Base-by-base conservation (phyloP, 2,797 vertebrate genomes). In the Numenius phaeopus region DNA sequence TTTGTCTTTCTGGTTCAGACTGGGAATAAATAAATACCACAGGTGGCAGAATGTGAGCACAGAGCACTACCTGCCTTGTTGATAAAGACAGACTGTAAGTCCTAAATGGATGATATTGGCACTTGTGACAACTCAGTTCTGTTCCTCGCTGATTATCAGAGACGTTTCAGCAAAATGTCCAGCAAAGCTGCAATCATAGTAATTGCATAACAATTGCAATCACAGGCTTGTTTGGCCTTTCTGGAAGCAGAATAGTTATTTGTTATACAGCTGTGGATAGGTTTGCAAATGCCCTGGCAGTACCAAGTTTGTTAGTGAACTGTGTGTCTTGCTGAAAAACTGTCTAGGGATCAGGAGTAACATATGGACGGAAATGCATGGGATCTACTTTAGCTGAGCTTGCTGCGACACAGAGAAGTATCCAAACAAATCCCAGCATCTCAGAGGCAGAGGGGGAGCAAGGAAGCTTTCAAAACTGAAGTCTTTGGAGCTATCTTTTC, bases 141-240 rank as follows among this genome's bases (percentile, higher is more conserved):
- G 90, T 24, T 95, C 71, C 83, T 94, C 83, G 3, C 88, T 92
- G 89, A 91, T 97, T 93, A 88, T 66, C 80, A 86, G 71, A 71
- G 67, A 71, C 71, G 39, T 90, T 94, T 95, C 72, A 95, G 84
- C 32, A 92, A 90, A 82, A 79, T 24, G 87, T 95, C 92, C 88
- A 87, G 89, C 83, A 77, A 96, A 94, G 75, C 89, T 94, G 70
- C 91, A 97, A 93, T 97, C 94, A 90, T 47, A 44, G 83, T 96
- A 95, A 96, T 95, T 94, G 90, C 64, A 62, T 78, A 89, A 96
- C 92, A 83, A 72, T 93, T 86, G 89, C 87, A 96, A 70, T 96
- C 90, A 89, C 46, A 77, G 69, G 78, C 83, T 87, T 89, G 90
- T 93, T 88, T 93, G 92, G 83, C 84, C 94, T 89, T 91, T 89